phyloP scores from a whole-genome alignment of 2,797 vertebrate species.

The Parotocinclus haroldoi region DNA sequence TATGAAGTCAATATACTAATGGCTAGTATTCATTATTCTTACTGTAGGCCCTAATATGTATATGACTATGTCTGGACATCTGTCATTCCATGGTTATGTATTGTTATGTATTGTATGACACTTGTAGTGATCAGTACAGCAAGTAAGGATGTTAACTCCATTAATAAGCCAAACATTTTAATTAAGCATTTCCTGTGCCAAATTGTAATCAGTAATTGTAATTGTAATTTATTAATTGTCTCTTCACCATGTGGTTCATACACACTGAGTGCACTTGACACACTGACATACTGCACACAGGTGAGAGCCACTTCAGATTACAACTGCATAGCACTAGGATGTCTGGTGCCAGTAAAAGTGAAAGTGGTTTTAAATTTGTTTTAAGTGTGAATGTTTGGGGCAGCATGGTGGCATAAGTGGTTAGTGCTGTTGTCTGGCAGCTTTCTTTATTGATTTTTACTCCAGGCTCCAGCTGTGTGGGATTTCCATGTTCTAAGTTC shows the following conservation, averaged over 20 bases:
- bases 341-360: slow-evolving; percentile 4
- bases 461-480: too few relatives aligned
- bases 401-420: too few relatives aligned
- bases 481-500: too few relatives aligned
- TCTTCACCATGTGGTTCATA: slow-evolving; percentile 20
- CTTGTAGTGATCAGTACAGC: slow-evolving; percentile 4
- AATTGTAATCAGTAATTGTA: slow-evolving; percentile 21
- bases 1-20: slow-evolving; percentile 3
- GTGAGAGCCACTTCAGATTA: slow-evolving; percentile 29
- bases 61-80: slow-evolving; percentile 3
- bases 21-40: slow-evolving; percentile 1
- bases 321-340: slow-evolving; percentile 15
- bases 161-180: slow-evolving; percentile 19
- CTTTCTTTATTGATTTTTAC: too few relatives aligned
- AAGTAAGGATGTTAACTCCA: slow-evolving; percentile 19
- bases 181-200: slow-evolving; percentile 12
- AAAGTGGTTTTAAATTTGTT: slow-evolving; percentile 28
- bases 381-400: not conserved
- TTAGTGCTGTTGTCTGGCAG: too few relatives aligned
- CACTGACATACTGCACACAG: slow-evolving; percentile 29
- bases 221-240: slow-evolving; percentile 37
- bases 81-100: slow-evolving; percentile 3
- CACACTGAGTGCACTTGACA: slow-evolving; percentile 37
- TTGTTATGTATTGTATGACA: slow-evolving; percentile 5
- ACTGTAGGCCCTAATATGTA: slow-evolving; percentile 15